Evolutionary conservation across 2,888 invertebrate genomes (phyloP).

Genomic region (Bellardia bayeri): DNA sequence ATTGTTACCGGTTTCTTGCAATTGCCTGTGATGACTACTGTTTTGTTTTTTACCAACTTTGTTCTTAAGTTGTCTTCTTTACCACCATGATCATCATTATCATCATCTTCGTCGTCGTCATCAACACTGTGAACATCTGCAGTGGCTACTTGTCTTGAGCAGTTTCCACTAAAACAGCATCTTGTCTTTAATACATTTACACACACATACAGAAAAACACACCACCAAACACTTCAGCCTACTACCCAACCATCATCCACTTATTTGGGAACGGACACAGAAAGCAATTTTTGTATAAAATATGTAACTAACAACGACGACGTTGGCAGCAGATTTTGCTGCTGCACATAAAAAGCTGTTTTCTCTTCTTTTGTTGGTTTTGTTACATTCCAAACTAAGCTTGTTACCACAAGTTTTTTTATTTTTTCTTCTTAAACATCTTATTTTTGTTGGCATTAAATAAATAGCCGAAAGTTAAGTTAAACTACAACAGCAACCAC

Average conservation of each 20-base stretch:
- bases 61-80: constrained; percentile 37
- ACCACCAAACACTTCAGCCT: neutral
- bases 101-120: constrained; percentile 12
- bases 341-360: constrained; percentile 17
- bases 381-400: constrained; percentile 50
- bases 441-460: constrained; percentile 31
- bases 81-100: constrained; percentile 14
- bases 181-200: constrained; percentile 38
- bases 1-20: constrained; percentile 61
- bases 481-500: constrained; percentile 8
- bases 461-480: constrained; percentile 24
- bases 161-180: constrained; percentile 66
- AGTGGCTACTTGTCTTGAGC: constrained; percentile 74
- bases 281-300: neutral
- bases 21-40: constrained; percentile 49
- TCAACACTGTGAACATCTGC: constrained; percentile 16
- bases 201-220: constrained; percentile 1
- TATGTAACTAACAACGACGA: neutral
- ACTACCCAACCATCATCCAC: constrained; percentile 1
- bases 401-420: constrained; percentile 47
- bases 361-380: constrained; percentile 21
- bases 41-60: constrained; percentile 39
- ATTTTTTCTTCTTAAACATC: constrained; percentile 1
- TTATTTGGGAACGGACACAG: constrained; percentile 12
- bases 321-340: neutral